Evolutionary conservation across 64 coral and sea anemone genomes (phyloP), one percentile per base, ranked within the genome.

Genomic region (Stichodactyla helianthus): DNA sequence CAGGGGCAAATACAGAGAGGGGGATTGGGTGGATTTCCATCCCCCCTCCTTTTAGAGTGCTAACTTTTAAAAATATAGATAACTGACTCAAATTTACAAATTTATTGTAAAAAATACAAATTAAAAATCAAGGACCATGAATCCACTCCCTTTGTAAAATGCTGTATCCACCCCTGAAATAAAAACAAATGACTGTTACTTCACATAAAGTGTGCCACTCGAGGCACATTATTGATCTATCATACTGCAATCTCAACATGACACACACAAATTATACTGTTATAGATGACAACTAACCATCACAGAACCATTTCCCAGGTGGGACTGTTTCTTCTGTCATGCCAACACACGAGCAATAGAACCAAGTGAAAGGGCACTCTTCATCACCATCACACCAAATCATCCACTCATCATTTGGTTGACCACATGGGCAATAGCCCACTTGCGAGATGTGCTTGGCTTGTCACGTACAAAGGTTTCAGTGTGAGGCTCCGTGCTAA

Each of bases 281-380:
- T 64, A 64, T 84, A 84, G 55, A 17, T 84, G 82, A 84, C 26
- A n/a, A 56, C 82, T 84, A n/a, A 84, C 82, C 50, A 84, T 16
- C 13, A 26, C 82, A 84, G 55, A 83, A 55, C 82, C 54, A 55
- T 84, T 84, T 84, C 55, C 82, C 82, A n/a, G 28, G 28, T 31
- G 28, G 28, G 1, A 31, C 28, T 31, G 82, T 84, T 50, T 82
- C 35, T 44, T 44, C 35, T 2, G 35, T n/a, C 35, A 44, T 44
- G 35, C 35, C 35, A 44, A 44, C 35, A 44, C 35, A 44, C 35
- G 2, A 44, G 35, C n/a, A n/a, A n/a, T 54, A 18, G 60, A 63
- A 63, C 60, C 60, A 63, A 63, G 60, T 63, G 60, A 14, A 63
- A 12, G 11, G 60, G 60, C 60, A 63, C 60, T 63, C 60, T 14